Conservation (phyloP, 2,888 invertebrate genomes). For the Phymatocera aterrima region DNA sequence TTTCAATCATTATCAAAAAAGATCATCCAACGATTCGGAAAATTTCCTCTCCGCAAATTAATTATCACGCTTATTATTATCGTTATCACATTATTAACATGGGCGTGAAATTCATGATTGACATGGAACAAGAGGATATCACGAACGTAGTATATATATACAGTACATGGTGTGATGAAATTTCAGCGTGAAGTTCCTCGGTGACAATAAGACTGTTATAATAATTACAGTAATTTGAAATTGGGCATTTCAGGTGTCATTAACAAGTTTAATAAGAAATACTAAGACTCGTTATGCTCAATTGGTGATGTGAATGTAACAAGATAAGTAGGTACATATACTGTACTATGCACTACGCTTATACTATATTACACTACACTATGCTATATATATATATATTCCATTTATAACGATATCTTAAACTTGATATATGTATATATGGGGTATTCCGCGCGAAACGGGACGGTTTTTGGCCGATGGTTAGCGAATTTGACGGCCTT, state of each 20-base stretch:
- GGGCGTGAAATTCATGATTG: too few species aligned
- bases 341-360: neutral
- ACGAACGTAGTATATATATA: neutral
- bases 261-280: constrained; percentile 42
- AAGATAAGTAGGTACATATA: neutral
- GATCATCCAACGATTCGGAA: neutral
- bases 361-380: too few species aligned
- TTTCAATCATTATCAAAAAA: neutral
- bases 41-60: neutral
- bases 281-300: constrained; percentile 17
- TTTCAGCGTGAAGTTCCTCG: neutral
- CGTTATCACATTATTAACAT: too few species aligned
- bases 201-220: constrained; percentile 10
- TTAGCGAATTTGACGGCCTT: too few species aligned
- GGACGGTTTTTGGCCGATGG: too few species aligned
- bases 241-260: constrained; percentile 1
- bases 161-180: neutral
- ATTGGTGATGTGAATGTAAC: neutral
- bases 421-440: too few species aligned
- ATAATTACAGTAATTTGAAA: constrained; percentile 24
- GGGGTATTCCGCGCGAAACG: too few species aligned
- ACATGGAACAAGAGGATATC: too few species aligned
- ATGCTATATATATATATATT: too few species aligned
- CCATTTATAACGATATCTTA: too few species aligned
- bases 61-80: neutral